Percentiles rank a stretch among this genome's conserved stretches.
These are phyloP conservation scores for Oreochromis niloticus DNA, from an alignment of 2,113 vertebrate species.

Conservation along the genomic window DNA sequence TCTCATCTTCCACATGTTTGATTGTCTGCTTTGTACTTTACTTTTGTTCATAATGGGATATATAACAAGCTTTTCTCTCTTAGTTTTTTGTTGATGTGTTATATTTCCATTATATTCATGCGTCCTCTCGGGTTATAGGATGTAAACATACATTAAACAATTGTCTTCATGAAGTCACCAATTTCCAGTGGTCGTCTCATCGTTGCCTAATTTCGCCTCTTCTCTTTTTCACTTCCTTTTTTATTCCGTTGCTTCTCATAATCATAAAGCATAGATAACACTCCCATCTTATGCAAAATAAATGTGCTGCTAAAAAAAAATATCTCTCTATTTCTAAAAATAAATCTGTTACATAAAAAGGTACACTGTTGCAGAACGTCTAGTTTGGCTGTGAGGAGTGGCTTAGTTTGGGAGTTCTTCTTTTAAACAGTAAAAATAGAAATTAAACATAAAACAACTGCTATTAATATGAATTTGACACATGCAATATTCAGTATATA, in stretches of 20 bases:
- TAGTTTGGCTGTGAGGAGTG: neutral
- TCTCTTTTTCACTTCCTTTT: neutral
- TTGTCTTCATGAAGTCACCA: neutral
- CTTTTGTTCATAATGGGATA: neutral
- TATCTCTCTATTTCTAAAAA: slow-evolving; percentile 35
- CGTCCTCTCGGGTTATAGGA: neutral
- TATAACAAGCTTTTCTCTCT: neutral
- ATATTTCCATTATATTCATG: neutral
- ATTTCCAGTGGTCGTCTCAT: neutral
- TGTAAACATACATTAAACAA: neutral
- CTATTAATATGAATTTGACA: neutral
- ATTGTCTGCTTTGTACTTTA: neutral
- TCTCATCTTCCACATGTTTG: neutral
- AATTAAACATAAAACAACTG: neutral
- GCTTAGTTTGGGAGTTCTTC: neutral
- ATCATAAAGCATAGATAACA: slow-evolving; percentile 17
- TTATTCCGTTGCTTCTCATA: neutral
- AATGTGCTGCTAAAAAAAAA: slow-evolving; percentile 30
- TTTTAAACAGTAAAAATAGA: neutral
- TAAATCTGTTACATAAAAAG: slow-evolving; percentile 46
- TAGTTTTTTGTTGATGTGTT: neutral
- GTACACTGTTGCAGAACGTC: neutral
- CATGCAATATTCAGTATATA: neutral
- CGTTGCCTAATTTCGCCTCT: neutral
- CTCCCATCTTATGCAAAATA: slow-evolving; percentile 31